Evolutionary conservation across 2,888 invertebrate genomes (phyloP).

Genomic region (Eupithecia subfuscata): DNA sequence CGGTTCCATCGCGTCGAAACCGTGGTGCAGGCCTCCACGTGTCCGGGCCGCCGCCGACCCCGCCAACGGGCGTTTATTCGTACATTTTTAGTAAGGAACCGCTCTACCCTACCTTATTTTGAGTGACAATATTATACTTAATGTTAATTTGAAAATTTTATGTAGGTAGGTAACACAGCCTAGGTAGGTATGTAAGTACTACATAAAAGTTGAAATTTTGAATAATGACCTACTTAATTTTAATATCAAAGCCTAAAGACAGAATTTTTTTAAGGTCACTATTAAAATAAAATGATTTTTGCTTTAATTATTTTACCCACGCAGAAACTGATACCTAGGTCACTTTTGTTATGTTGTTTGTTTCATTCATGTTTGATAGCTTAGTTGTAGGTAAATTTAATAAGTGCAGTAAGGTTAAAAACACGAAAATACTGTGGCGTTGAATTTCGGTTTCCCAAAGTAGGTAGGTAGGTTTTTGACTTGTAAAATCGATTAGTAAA

Average conservation of each 20-base stretch:
- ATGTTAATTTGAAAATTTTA: neutral
- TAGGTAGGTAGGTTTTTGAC: neutral
- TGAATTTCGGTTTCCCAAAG: neutral
- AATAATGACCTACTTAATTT: neutral
- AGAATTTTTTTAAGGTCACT: neutral
- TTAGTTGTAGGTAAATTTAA: neutral
- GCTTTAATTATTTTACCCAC: neutral
- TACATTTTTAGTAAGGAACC: conserved; percentile 13
- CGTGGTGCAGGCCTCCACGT: conserved; percentile 82
- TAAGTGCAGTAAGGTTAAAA: neutral
- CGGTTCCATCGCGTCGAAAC: conserved; percentile 70
- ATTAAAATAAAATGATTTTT: neutral
- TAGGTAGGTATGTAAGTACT: neutral
- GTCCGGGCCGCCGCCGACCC: conserved; percentile 76
- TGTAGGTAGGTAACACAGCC: neutral
- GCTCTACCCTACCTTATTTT: conserved; percentile 3
- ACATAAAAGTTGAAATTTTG: neutral
- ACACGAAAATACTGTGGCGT: neutral
- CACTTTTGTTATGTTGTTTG: neutral
- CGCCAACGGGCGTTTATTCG: conserved; percentile 45
- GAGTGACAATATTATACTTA: no score
- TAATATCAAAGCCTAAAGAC: neutral
- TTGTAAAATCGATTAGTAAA: neutral
- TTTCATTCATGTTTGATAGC: neutral
- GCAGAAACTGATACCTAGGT: no score